phyloP scores from a whole-genome alignment of 2,113 vertebrate genomes.

The Trinectes maculatus region DNA sequence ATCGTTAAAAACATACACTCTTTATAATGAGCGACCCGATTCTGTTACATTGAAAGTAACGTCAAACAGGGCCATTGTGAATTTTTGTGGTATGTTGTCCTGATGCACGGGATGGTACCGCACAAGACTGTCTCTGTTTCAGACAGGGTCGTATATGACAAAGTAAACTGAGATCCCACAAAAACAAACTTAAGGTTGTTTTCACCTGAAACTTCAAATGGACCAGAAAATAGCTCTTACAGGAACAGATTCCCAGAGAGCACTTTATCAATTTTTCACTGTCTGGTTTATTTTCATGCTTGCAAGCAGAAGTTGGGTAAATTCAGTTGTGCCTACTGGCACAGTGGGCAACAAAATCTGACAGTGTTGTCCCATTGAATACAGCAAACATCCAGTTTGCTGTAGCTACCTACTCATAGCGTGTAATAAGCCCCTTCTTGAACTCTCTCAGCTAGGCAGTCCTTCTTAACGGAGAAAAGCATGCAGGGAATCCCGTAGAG shows the following conservation, averaged over 20 bases:
- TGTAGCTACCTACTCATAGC: conserved; percentile 19
- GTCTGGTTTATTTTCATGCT: conserved; percentile 39
- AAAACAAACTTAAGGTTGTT: not conserved
- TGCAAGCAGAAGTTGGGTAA: conserved; percentile 10
- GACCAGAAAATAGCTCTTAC: not conserved
- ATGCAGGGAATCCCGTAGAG: conserved; percentile 57
- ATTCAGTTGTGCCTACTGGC: conserved; percentile 12
- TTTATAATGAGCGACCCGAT: too few relatives aligned
- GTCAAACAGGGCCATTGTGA: not conserved
- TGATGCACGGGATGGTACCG: not conserved
- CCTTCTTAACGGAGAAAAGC: conserved; percentile 50
- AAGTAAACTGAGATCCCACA: not conserved
- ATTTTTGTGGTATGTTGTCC: not conserved
- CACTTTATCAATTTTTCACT: conserved; percentile 22
- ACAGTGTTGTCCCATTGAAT: conserved; percentile 43
- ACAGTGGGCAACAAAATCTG: conserved; percentile 34
- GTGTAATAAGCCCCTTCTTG: conserved; percentile 43
- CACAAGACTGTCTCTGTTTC: not conserved
- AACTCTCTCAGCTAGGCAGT: conserved; percentile 47
- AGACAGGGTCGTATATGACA: not conserved
- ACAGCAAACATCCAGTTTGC: conserved; percentile 48
- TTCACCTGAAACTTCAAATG: conserved; percentile 8
- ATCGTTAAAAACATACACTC: not conserved
- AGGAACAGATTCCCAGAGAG: conserved; percentile 2
- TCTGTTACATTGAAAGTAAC: too few relatives aligned